Conservation (phyloP, 2,113 vertebrate species). For the Vulpes ferrilata region DNA sequence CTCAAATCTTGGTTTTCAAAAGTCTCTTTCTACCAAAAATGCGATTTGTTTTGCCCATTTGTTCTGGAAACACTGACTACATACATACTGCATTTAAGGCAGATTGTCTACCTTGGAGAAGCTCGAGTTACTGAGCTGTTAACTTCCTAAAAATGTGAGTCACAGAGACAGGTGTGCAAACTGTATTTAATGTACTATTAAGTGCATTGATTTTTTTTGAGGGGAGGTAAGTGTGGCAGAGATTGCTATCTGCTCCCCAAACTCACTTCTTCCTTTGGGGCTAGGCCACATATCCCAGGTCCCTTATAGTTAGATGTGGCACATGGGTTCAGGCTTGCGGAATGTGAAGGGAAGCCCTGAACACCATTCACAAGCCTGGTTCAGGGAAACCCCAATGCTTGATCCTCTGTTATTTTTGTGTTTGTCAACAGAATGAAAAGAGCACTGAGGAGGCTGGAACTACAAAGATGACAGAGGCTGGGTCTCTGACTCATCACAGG, state of each 20-base stretch:
- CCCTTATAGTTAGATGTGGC: neutral
- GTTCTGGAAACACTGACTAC: neutral
- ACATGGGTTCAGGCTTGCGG: neutral
- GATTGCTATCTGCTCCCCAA: neutral
- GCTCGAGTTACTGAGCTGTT: neutral
- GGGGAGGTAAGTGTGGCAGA: neutral
- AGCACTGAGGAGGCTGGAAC: neutral
- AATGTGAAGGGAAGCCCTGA: neutral
- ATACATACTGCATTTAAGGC: neutral
- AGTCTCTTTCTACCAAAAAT: neutral
- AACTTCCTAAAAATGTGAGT: neutral
- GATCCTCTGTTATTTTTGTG: neutral
- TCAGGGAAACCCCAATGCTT: neutral
- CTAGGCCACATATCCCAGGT: neutral
- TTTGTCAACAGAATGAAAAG: neutral
- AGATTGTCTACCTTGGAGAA: no score
- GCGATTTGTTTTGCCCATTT: neutral
- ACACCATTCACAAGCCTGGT: neutral
- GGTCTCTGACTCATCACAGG: neutral
- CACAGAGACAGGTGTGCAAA: neutral
- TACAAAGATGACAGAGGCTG: neutral
- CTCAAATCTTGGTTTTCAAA: neutral
- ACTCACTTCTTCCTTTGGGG: neutral
- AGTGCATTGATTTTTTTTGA: neutral
- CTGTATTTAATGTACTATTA: neutral